Evolutionary conservation across 2,888 invertebrate genomes (phyloP), one percentile per base, ranked within the genome.

Genomic region (Dusona sp.): DNA sequence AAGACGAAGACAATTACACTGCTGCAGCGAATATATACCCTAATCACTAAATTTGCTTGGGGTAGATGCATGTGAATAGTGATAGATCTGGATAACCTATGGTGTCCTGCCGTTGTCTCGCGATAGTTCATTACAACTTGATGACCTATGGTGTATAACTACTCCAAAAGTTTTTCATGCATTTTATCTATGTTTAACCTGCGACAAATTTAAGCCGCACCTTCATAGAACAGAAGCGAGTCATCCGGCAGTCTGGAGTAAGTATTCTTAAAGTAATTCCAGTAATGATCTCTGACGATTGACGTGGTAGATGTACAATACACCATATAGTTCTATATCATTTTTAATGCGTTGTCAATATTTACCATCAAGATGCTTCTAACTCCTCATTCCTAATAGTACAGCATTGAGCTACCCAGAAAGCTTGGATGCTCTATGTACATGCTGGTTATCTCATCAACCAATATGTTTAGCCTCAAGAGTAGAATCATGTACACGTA

Each of bases 61-160:
- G 48, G n/a, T n/a, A 48, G 19, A 48, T 48, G 19, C 48, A 48
- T 48, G 19, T 4, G 6, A 48, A 48, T 48, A 19, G 48, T 19
- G 19, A 48, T 42, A 72, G 80, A 84, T 65, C 45, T 33, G 84
- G 36, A 72, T 72, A 75, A 74, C 19, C 51, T 74, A 67, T 67
- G 38, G 29, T 25, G 68, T 22, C 38, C 48, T 48, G 33, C 11
- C 16, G 25, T 42, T 65, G 33, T 45, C 68, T 70, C 22, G 42
- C 33, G 29, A 22, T 9, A 11, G 45, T 29, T 65, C 36, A 16
- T 16, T 25, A 42, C 8, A 61, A 45, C 54, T 73, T 8, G 11
- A 25, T 25, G 25, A 4, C 11, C 22, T 6, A 57, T 22, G 11
- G 9, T 11, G 22, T 22, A 22, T 7, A 22, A 25, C 42, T 13